These are phyloP conservation scores for Andrena hattorfiana DNA, from an alignment of 2,888 invertebrate genomes.

Conservation along the genomic window DNA sequence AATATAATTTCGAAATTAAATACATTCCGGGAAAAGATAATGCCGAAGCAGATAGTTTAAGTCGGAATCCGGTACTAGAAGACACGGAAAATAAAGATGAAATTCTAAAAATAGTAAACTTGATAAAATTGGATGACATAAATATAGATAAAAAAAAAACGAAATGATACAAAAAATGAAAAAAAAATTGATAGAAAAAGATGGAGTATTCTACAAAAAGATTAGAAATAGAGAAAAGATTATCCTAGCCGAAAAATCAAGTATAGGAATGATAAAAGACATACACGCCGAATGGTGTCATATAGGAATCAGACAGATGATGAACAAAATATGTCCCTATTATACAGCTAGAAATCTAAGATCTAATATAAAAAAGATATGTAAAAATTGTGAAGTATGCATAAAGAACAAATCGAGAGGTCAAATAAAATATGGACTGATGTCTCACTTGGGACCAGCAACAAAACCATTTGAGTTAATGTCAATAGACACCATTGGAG, in stretches of 20 bases:
- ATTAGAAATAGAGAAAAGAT: conserved; percentile 36
- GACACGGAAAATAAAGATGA: conserved; percentile 57
- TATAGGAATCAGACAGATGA: conserved; percentile 14
- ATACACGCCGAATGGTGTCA: conserved; percentile 24
- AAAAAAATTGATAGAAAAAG: conserved; percentile 26
- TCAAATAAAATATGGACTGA: conserved; percentile 7
- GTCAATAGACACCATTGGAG: conserved; percentile 40
- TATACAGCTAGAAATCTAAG: conserved; percentile 7
- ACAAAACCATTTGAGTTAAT: conserved; percentile 28
- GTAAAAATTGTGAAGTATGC: conserved; percentile 9
- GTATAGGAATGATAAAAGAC: conserved; percentile 13
- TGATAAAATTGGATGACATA: conserved; percentile 59
- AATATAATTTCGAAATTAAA: conserved; percentile 63
- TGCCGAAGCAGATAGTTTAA: conserved; percentile 55
- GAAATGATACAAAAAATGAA: conserved; percentile 31
- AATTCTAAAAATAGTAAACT: conserved; percentile 58
- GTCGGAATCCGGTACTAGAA: conserved; percentile 11
- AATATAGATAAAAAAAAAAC: conserved; percentile 49
- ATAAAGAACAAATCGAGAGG: conserved; percentile 28
- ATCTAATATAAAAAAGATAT: conserved; percentile 62
- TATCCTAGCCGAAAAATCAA: conserved; percentile 36
- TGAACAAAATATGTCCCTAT: not conserved
- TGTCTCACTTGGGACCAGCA: conserved; percentile 33
- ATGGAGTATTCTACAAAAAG: conserved; percentile 37
- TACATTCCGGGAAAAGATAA: conserved; percentile 65